A percentile compares a stretch with the other conserved stretches of the same genome.
Conservation (phyloP, 1,140 invertebrate species). For the Drosophila sucinea region DNA sequence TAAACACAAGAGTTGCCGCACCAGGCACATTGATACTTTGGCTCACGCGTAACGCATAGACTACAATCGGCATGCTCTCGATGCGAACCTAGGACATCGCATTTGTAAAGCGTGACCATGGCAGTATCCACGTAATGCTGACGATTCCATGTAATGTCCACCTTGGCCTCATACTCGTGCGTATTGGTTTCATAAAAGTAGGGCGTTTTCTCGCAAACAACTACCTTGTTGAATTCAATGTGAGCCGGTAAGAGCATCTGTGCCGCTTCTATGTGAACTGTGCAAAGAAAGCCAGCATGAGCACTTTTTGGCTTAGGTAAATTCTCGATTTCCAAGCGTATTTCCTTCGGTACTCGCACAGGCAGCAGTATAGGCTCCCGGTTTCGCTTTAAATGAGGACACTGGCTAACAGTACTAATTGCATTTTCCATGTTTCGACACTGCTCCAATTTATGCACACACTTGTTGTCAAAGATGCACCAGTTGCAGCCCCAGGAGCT, state of each 20-base stretch:
- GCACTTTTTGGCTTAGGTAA: constrained; percentile 93
- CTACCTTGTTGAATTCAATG: constrained; percentile 91
- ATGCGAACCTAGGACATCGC: constrained; percentile 95
- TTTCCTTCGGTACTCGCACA: constrained; percentile 94
- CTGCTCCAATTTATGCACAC: constrained; percentile 92
- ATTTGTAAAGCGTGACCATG: constrained; percentile 96
- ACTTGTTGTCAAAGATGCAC: constrained; percentile 98
- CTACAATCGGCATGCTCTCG: constrained; percentile 96
- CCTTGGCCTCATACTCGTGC: constrained; percentile 93
- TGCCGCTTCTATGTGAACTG: constrained; percentile 94
- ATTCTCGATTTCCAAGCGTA: constrained; percentile 94
- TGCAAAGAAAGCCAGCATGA: constrained; percentile 94
- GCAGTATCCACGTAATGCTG: constrained; percentile 96
- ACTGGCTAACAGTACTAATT: constrained; percentile 93
- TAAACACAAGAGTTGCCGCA: constrained; percentile 94
- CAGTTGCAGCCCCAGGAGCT: constrained; percentile 97
- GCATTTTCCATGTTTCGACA: constrained; percentile 90
- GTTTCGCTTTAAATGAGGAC: constrained; percentile 90
- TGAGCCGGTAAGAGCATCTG: constrained; percentile 94
- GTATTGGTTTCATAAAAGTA: constrained; percentile 94
- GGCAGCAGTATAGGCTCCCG: constrained; percentile 90
- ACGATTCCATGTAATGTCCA: constrained; percentile 95
- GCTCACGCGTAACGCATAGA: constrained; percentile 93
- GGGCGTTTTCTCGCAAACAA: constrained; percentile 95
- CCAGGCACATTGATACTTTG: constrained; percentile 96